Conservation (phyloP, 2,113 vertebrate genomes). For the Elanoides forficatus region DNA sequence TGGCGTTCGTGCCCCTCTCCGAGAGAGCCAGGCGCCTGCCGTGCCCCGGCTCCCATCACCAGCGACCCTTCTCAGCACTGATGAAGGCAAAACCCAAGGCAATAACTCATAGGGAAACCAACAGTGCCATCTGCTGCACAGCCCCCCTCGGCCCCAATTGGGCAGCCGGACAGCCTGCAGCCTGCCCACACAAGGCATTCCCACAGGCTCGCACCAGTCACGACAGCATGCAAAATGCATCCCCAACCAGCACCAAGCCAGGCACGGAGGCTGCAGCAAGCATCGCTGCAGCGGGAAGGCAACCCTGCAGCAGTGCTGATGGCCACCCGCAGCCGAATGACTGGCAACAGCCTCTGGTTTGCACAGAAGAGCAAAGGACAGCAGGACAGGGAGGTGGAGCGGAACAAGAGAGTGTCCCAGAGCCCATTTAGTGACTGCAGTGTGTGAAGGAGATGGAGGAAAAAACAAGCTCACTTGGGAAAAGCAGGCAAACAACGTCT, state of each 20-base stretch:
- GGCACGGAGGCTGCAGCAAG: neutral
- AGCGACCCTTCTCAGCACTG: neutral
- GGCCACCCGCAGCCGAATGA: neutral
- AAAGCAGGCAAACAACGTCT: neutral
- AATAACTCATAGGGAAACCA: neutral
- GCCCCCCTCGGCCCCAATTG: neutral
- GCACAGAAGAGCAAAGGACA: neutral
- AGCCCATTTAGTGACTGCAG: neutral
- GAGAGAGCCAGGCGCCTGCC: neutral
- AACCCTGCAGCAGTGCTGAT: neutral
- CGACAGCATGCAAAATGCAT: rapidly evolving
- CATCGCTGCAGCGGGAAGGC: rapidly evolving
- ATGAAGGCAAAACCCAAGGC: neutral
- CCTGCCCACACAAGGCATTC: neutral
- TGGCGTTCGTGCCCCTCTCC: rapidly evolving
- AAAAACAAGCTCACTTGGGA: neutral
- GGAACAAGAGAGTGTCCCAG: neutral
- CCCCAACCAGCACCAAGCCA: neutral
- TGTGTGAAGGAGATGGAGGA: neutral
- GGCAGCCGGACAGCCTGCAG: neutral
- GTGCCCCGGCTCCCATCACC: rapidly evolving
- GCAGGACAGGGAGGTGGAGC: neutral
- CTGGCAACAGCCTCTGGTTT: neutral
- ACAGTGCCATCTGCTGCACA: slow-evolving; percentile 59
- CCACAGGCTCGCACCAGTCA: rapidly evolving